Conservation (phyloP, 2,797 vertebrate genomes). For the Gallinago stenura region DNA sequence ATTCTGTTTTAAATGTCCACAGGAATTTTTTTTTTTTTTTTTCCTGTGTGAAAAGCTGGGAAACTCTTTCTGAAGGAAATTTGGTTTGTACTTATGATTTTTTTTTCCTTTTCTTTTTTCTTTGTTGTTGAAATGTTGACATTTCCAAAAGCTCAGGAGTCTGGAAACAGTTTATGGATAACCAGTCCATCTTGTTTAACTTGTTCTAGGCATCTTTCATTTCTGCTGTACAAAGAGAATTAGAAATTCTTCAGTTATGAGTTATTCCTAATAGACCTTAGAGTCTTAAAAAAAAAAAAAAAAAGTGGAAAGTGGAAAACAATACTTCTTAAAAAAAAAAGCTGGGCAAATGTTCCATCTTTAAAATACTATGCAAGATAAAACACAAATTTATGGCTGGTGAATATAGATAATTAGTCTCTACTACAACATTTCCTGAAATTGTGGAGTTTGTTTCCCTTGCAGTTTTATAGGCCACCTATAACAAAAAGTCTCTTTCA, state of each 20-base stretch:
- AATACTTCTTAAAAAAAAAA: not conserved
- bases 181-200: not conserved
- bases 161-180: not conserved
- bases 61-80: not conserved
- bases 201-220: not conserved
- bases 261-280: not conserved
- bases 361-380: not conserved
- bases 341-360: not conserved
- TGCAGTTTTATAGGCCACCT: not conserved
- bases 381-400: not conserved
- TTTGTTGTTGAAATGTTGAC: not conserved
- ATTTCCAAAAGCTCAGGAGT: not conserved
- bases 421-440: not conserved
- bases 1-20: not conserved
- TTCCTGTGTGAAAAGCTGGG: not conserved
- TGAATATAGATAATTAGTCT: not conserved
- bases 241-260: not conserved
- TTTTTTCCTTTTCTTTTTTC: accelerated
- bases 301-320: not conserved
- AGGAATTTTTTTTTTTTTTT: no score
- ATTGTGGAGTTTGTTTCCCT: not conserved
- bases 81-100: not conserved
- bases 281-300: not conserved
- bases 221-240: not conserved
- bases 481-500: not conserved